phyloP scores from a whole-genome alignment of 2,113 vertebrate species.

The Neolamprologus toae region DNA sequence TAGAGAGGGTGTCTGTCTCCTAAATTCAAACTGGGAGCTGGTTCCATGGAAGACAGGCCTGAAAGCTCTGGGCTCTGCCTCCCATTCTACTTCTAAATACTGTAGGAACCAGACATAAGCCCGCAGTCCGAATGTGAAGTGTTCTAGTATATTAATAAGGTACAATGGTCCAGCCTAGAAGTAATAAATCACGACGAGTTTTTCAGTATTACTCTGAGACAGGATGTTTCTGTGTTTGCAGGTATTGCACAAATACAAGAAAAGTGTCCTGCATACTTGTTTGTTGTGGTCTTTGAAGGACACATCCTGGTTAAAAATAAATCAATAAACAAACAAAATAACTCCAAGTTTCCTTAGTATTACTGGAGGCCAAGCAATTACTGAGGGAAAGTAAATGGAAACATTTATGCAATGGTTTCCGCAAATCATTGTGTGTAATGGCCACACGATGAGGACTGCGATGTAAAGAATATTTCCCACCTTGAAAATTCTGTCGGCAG shows the following conservation, averaged over 20 bases:
- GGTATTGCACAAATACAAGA: background rate
- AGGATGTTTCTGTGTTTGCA: background rate
- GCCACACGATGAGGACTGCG: background rate
- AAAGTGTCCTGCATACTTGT: background rate
- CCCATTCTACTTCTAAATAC: background rate
- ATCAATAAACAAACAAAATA: accelerated
- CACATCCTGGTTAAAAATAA: background rate
- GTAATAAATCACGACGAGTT: background rate
- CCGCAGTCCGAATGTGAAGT: background rate
- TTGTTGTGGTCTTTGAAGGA: background rate
- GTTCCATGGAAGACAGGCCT: background rate
- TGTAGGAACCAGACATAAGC: background rate
- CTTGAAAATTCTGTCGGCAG: background rate
- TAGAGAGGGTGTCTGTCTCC: background rate
- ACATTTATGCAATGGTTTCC: background rate
- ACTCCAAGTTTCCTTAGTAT: background rate
- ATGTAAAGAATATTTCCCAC: background rate
- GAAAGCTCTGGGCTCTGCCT: background rate
- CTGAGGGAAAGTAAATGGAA: background rate
- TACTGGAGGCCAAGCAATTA: background rate
- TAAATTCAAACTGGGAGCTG: background rate
- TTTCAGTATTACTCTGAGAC: background rate
- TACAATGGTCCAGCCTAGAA: background rate
- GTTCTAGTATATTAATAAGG: background rate
- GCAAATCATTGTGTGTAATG: accelerated